phyloP scores from a whole-genome alignment of 2,113 vertebrate species.

The Neodontobutis hainanensis region DNA sequence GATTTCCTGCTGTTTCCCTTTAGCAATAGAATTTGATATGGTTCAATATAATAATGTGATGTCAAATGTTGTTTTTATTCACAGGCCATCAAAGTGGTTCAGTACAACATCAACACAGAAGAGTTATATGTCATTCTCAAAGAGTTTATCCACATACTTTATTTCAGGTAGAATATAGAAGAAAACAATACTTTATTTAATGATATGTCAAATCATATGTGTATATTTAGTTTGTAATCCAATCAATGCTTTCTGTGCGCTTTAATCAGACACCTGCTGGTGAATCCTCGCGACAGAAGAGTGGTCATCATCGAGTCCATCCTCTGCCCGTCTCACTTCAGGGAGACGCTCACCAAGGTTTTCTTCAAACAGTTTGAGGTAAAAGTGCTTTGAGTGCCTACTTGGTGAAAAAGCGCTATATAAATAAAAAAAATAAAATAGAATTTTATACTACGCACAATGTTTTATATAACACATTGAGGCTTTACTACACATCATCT shows the following conservation, averaged over 20 bases:
- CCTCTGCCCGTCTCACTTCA: conserved; percentile 95
- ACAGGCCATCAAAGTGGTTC: conserved; percentile 91
- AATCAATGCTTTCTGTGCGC: neutral
- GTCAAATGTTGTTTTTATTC: conserved; percentile 53
- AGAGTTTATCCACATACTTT: conserved; percentile 96
- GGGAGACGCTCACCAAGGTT: conserved; percentile 93
- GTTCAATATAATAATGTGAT: neutral
- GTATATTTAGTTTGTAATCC: too few relatives aligned
- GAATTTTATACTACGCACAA: too few relatives aligned
- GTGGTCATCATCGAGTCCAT: conserved; percentile 97
- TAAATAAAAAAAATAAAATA: too few relatives aligned
- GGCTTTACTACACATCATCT: too few relatives aligned
- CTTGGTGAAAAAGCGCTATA: too few relatives aligned
- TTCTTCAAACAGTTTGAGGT: conserved; percentile 99
- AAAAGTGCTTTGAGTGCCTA: too few relatives aligned
- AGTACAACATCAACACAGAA: conserved; percentile 97
- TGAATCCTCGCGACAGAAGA: conserved; percentile 95
- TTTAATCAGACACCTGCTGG: conserved; percentile 87
- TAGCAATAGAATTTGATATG: neutral
- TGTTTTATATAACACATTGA: too few relatives aligned
- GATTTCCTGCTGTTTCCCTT: neutral
- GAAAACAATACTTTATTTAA: neutral
- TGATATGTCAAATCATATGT: too few relatives aligned
- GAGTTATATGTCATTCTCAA: conserved; percentile 95
- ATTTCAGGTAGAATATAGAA: conserved; percentile 87